phyloP scores from a whole-genome alignment of 2,888 invertebrate genomes.

The Phytoseiulus persimilis region DNA sequence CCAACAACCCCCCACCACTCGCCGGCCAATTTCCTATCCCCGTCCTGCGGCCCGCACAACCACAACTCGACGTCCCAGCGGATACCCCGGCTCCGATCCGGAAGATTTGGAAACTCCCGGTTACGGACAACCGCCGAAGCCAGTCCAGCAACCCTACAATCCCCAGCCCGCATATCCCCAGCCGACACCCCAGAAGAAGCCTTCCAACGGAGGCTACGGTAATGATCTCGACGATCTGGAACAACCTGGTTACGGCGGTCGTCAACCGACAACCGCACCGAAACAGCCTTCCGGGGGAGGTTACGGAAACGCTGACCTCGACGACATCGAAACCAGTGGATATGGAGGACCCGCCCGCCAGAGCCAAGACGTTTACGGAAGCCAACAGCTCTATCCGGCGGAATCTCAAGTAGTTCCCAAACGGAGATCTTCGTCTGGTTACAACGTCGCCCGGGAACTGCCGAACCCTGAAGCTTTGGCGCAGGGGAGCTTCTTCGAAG shows the following conservation, averaged over 20 bases:
- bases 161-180: not conserved
- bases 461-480: not conserved
- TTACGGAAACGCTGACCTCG: not conserved
- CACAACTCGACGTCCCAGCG: not conserved
- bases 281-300: slow-evolving; percentile 12
- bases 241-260: slow-evolving; percentile 11
- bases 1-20: slow-evolving; percentile 16
- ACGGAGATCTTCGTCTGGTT: not conserved
- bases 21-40: slow-evolving; percentile 7
- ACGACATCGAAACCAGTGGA: not conserved
- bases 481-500: not conserved
- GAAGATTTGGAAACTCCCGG: slow-evolving; percentile 21
- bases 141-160: not conserved
- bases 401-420: not conserved
- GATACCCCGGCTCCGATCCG: slow-evolving; percentile 6
- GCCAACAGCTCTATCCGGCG: not conserved
- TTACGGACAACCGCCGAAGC: not conserved
- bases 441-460: not conserved
- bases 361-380: not conserved
- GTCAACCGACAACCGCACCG: not conserved
- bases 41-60: slow-evolving; percentile 14
- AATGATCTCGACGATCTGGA: slow-evolving; percentile 30
- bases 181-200: not conserved
- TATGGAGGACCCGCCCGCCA: slow-evolving; percentile 6
- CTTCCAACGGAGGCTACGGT: slow-evolving; percentile 16